Percentiles rank a stretch among this genome's conserved stretches.
phyloP scores from a whole-genome alignment of 1,140 invertebrate genomes.

The Sarcophaga bullata region DNA sequence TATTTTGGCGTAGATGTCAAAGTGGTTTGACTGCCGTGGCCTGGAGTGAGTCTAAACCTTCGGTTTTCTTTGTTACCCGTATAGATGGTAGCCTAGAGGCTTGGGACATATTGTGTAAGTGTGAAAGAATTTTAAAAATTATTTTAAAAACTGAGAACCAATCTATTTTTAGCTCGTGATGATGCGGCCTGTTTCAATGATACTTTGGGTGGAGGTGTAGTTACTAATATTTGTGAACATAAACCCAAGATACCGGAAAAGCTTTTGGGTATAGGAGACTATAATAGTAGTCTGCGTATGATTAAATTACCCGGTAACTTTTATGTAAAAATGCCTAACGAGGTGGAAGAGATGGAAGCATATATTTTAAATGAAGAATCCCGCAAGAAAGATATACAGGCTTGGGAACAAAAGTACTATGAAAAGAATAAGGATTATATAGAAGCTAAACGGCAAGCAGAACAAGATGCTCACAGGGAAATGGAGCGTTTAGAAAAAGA shows the following conservation, averaged over 20 bases:
- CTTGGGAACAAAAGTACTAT: slow-evolving; percentile 62
- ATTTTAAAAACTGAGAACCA: background rate
- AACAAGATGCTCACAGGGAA: slow-evolving; percentile 55
- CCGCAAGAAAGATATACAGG: slow-evolving; percentile 55
- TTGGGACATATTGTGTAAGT: slow-evolving; percentile 70
- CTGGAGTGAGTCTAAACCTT: slow-evolving; percentile 68
- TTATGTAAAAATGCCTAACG: slow-evolving; percentile 53
- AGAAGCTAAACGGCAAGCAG: slow-evolving; percentile 58
- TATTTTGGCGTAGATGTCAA: slow-evolving; percentile 69
- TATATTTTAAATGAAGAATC: slow-evolving; percentile 50
- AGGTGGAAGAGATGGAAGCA: slow-evolving; percentile 46
- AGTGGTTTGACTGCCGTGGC: slow-evolving; percentile 68
- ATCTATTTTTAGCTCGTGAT: slow-evolving; percentile 63
- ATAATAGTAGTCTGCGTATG: slow-evolving; percentile 72
- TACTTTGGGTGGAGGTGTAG: slow-evolving; percentile 61
- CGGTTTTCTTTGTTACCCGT: slow-evolving; percentile 67
- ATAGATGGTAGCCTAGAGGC: slow-evolving; percentile 70
- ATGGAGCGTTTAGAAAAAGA: slow-evolving; percentile 58
- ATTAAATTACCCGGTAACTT: slow-evolving; percentile 69
- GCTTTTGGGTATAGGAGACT: slow-evolving; percentile 70
- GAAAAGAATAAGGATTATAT: slow-evolving; percentile 62
- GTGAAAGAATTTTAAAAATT: background rate
- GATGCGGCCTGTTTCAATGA: slow-evolving; percentile 67
- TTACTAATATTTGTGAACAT: slow-evolving; percentile 69
- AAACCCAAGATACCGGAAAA: slow-evolving; percentile 67